Evolutionary conservation across 1,140 invertebrate genomes (phyloP), one percentile per base, ranked within the genome.

Genomic region (Limonius californicus): DNA sequence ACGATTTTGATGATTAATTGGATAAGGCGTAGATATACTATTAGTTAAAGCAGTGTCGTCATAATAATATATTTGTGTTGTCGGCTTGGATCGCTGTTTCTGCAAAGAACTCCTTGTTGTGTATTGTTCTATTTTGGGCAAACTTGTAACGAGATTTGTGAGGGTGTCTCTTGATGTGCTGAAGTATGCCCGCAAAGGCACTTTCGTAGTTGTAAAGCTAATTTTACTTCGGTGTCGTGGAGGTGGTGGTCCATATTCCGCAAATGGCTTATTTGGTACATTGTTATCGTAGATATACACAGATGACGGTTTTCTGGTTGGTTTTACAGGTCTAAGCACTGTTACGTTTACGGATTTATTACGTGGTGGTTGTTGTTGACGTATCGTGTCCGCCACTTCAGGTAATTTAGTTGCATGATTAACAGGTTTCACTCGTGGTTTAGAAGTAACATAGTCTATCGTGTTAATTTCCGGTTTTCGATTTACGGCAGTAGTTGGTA

Each of bases 121-220:
- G 7, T 58, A 45, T 19, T 72, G 74, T 55, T 76, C 77, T 58
- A 59, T 65, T 65, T 65, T 68, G 2, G 70, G 80, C 59, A 78
- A 57, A 72, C 80, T 78, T 9, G 81, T 81, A 4, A 84, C 77
- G 7, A 82, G 77, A 19, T 80, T 78, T 1, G 79, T 69, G 35
- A 83, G 64, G 2, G 73, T 68, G 8, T 71, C 79, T 45, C 82
- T 84, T 0, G 78, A 76, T 1, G 84, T 82, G 11, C 79, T 79
- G 66, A 84, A 85, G 68, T 84, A 86, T 2, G 79, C 78, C 64
- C 84, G 74, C 42, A 86, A 69, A 15, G 85, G 84, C 16, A 84
- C 78, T 32, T 79, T 75, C 45, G 85, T 86, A 16, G 82, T 83
- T 45, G 77, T 79, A 18, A 83, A 71, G 18, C 65, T 68, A 11